Percentiles rank a stretch among this genome's conserved stretches.
Conservation (phyloP, 2,888 invertebrate genomes). For the Poecilobothrus nobilitatus region DNA sequence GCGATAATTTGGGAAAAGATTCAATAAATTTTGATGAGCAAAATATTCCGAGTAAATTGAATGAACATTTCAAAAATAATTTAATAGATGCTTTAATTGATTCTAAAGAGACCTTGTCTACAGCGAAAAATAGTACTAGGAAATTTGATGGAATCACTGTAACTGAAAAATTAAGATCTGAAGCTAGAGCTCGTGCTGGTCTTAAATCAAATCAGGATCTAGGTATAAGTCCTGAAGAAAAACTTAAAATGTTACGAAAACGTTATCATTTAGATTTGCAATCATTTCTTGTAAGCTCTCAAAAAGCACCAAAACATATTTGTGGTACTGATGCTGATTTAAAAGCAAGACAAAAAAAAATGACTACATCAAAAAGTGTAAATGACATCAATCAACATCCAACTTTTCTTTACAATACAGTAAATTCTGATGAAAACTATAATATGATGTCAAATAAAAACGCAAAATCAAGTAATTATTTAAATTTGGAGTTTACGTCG, state of each 20-base stretch:
- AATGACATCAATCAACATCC: constrained; percentile 33
- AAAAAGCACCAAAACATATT: constrained; percentile 16
- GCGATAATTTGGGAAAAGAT: constrained; percentile 34
- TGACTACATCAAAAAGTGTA: constrained; percentile 43
- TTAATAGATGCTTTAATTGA: background rate
- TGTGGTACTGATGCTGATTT: constrained; percentile 23
- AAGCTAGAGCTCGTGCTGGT: constrained; percentile 56
- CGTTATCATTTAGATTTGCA: constrained; percentile 36
- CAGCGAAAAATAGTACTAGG: background rate
- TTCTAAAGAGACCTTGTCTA: background rate
- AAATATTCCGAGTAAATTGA: background rate
- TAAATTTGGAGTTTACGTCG: constrained; percentile 45
- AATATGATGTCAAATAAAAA: constrained; percentile 20
- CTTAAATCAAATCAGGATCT: constrained; percentile 65
- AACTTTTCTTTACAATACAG: background rate
- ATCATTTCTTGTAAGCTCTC: constrained; percentile 20
- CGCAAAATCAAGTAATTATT: constrained; percentile 23
- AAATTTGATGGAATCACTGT: constrained; percentile 27
- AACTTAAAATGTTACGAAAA: constrained; percentile 48
- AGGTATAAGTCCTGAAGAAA: constrained; percentile 62
- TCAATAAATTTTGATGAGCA: background rate
- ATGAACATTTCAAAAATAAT: background rate
- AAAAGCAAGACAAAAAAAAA: constrained; percentile 37
- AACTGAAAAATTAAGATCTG: constrained; percentile 54
- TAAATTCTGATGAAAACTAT: constrained; percentile 27